phyloP scores from a whole-genome alignment of 1,140 invertebrate genomes.

The Drosophila athabasca region DNA sequence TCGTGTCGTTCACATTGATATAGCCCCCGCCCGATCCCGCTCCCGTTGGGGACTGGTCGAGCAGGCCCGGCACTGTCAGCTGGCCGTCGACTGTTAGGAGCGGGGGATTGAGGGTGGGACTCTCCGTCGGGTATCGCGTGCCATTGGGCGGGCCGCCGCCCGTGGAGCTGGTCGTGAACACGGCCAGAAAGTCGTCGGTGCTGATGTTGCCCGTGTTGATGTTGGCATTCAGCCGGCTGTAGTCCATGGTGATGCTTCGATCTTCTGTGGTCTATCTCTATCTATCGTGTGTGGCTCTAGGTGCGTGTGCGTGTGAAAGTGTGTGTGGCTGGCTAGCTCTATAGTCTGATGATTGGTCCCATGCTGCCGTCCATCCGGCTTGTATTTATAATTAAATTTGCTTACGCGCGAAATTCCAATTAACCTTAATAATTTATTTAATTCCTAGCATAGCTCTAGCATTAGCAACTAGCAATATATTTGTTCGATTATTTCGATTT shows the following conservation, averaged over 20 bases:
- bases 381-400: constrained; percentile 69
- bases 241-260: constrained; percentile 56
- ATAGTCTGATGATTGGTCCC: constrained; percentile 74
- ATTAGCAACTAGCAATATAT: constrained; percentile 29
- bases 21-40: constrained; percentile 32
- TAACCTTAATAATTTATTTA: constrained; percentile 69
- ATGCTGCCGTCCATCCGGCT: constrained; percentile 51
- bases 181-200: constrained; percentile 79
- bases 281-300: constrained; percentile 5
- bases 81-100: constrained; percentile 73
- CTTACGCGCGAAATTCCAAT: constrained; percentile 53
- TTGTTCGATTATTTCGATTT: constrained; percentile 59
- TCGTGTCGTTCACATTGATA: constrained; percentile 68
- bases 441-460: constrained; percentile 62
- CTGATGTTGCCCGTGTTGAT: constrained; percentile 82
- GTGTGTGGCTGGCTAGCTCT: constrained; percentile 34
- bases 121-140: constrained; percentile 18
- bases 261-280: background rate
- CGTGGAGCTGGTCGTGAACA: constrained; percentile 57
- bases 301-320: background rate
- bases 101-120: constrained; percentile 72
- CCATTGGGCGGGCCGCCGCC: constrained; percentile 1
- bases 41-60: constrained; percentile 37
- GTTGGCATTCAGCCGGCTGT: constrained; percentile 62
- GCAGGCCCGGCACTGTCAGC: constrained; percentile 59